These are phyloP conservation scores for Tragelaphus imberbis DNA, from an alignment of 2,113 vertebrate species.

Conservation along the genomic window DNA sequence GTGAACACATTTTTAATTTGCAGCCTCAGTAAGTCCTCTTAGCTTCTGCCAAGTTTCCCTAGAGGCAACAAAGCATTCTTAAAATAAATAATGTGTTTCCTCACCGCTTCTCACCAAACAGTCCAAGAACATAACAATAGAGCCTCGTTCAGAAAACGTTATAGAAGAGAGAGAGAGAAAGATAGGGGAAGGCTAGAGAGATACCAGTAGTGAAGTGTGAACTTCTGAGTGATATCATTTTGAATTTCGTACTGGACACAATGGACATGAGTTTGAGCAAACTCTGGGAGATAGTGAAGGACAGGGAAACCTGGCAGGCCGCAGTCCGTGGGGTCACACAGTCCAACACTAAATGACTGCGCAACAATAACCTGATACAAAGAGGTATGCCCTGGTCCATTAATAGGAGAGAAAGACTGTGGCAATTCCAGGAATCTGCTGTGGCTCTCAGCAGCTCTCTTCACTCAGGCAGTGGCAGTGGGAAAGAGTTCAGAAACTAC, in stretches of 20 bases:
- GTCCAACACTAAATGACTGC: not conserved
- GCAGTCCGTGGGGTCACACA: not conserved
- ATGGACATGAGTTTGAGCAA: not conserved
- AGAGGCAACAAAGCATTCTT: not conserved
- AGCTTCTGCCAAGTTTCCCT: not conserved
- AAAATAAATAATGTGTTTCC: not conserved
- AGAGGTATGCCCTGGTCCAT: not conserved
- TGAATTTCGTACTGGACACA: not conserved
- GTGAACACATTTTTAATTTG: not conserved
- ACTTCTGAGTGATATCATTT: not conserved
- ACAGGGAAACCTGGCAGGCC: not conserved
- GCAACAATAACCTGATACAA: not conserved
- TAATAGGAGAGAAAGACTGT: not conserved
- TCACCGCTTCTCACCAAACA: not conserved
- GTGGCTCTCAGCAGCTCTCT: fast-evolving
- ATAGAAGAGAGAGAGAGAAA: not conserved
- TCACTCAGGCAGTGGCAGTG: not conserved
- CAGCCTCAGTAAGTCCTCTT: not conserved
- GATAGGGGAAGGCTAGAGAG: not conserved
- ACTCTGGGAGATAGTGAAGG: not conserved
- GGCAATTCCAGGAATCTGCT: not conserved
- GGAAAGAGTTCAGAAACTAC: not conserved
- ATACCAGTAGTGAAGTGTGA: not conserved
- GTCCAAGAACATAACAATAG: not conserved
- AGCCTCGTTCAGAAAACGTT: not conserved